Conservation (phyloP, 2,888 invertebrate genomes). For the Drosophila anceps region DNA sequence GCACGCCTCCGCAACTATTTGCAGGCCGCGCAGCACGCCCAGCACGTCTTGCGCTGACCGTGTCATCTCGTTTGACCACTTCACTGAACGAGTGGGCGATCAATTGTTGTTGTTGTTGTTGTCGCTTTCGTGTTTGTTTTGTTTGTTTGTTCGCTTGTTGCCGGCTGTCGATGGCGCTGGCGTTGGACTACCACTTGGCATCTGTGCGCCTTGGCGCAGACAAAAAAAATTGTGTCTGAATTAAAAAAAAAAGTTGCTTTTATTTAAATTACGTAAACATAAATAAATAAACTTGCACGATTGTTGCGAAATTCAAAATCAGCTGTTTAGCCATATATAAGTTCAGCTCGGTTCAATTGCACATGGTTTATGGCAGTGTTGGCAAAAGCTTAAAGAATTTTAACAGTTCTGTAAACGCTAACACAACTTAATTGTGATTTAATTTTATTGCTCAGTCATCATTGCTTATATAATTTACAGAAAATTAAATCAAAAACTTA, state of each 20-base stretch:
- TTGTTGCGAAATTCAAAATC: conserved; percentile 46
- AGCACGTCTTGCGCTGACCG: conserved; percentile 88
- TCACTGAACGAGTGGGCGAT: conserved; percentile 27
- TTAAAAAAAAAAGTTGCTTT: not conserved
- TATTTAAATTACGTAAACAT: conserved; percentile 51
- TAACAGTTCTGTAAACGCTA: conserved; percentile 1
- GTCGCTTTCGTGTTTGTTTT: conserved; percentile 2
- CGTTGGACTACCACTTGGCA: conserved; percentile 14
- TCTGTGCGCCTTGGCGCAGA: conserved; percentile 9
- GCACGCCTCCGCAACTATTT: conserved; percentile 89
- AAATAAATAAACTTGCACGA: conserved; percentile 45
- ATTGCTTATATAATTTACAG: not conserved
- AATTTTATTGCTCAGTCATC: not conserved
- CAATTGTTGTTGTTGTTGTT: conserved; percentile 8
- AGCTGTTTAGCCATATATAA: conserved; percentile 1
- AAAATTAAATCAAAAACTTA: not conserved
- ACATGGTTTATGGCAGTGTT: conserved; percentile 9
- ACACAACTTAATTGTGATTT: not conserved
- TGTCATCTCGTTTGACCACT: conserved; percentile 67
- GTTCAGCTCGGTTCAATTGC: conserved; percentile 1
- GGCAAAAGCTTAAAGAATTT: not conserved
- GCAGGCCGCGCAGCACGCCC: conserved; percentile 89
- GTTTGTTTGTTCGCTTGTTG: conserved; percentile 1
- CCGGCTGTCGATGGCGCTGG: conserved; percentile 26
- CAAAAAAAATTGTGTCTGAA: conserved; percentile 10